A percentile compares a stretch with the other conserved stretches of the same genome.
Conservation (phyloP, 2,888 invertebrate species). For the Drosophila barbarae region DNA sequence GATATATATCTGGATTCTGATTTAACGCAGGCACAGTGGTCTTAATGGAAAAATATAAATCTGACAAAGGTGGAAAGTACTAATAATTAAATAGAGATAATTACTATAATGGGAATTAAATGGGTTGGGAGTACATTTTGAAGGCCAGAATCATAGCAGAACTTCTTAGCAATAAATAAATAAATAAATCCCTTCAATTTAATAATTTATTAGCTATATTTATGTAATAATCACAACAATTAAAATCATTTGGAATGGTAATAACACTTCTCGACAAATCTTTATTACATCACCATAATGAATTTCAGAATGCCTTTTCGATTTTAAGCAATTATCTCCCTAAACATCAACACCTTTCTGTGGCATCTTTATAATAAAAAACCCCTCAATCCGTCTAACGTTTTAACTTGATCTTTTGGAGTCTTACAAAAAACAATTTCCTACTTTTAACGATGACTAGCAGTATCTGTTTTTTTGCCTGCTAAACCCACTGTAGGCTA, state of each 20-base stretch:
- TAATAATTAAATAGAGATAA: not conserved
- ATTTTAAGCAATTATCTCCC: not conserved
- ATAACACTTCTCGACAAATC: not conserved
- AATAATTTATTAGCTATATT: not conserved
- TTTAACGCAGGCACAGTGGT: conserved; percentile 1
- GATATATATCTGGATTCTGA: conserved; percentile 34
- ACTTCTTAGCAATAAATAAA: too few relatives aligned
- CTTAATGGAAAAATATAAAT: not conserved
- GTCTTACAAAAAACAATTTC: not conserved
- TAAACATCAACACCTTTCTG: not conserved
- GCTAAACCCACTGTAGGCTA: conserved; percentile 2
- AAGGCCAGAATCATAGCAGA: too few relatives aligned
- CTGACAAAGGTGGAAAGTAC: not conserved
- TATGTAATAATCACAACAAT: not conserved
- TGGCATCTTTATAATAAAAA: not conserved
- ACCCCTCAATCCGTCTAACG: not conserved
- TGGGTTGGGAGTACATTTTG: too few relatives aligned
- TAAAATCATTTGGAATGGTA: not conserved
- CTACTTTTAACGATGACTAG: conserved; percentile 4
- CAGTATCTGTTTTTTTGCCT: not conserved
- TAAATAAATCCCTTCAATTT: too few relatives aligned
- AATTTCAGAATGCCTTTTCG: not conserved
- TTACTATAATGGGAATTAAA: not conserved
- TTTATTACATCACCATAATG: not conserved
- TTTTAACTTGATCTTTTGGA: not conserved